Conservation (phyloP, 2,113 vertebrate genomes). For the Tetrax tetrax region DNA sequence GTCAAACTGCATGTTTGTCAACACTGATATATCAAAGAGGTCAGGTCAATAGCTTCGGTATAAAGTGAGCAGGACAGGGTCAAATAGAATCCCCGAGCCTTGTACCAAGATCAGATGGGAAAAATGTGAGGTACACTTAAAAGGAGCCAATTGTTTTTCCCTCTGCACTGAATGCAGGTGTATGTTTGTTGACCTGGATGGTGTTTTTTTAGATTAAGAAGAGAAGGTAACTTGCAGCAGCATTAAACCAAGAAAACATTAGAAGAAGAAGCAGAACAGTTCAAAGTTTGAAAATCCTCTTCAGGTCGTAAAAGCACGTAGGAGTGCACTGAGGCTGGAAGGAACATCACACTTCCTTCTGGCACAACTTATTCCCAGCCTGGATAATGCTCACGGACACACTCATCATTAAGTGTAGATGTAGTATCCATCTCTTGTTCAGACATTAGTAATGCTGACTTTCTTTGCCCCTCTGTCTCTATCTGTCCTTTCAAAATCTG, state of each 20-base stretch:
- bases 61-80: background rate
- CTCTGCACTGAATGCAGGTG: background rate
- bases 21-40: background rate
- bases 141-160: background rate
- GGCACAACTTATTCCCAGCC: background rate
- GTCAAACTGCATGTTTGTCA: background rate
- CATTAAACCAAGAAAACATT: background rate
- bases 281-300: background rate
- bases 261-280: background rate
- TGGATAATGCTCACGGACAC: background rate
- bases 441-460: background rate
- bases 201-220: background rate
- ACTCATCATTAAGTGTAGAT: background rate
- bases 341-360: background rate
- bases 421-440: accelerated
- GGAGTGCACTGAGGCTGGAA: background rate
- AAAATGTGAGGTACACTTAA: background rate
- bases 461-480: background rate
- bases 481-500: background rate
- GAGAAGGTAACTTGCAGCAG: background rate
- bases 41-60: background rate
- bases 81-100: background rate
- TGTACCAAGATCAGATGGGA: background rate
- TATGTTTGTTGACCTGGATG: background rate
- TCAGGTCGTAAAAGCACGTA: background rate